Conservation (phyloP, 2,888 invertebrate genomes). For the Escarpia spicata region DNA sequence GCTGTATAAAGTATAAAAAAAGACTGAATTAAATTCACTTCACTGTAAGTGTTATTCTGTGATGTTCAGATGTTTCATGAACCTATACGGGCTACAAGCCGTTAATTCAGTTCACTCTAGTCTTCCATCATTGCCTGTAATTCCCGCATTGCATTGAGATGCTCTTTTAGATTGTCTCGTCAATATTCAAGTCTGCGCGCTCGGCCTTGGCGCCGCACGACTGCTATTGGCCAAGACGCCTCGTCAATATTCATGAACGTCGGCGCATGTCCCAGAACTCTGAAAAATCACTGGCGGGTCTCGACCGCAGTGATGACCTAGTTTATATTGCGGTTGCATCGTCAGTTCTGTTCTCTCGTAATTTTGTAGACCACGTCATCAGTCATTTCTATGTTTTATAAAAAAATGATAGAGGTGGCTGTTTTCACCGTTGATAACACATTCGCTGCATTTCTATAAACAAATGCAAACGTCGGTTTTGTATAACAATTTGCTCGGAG, state of each 20-base stretch:
- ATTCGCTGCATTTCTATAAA: not conserved
- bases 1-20: not conserved
- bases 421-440: not conserved
- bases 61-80: not conserved
- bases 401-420: not conserved
- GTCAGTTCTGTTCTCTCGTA: not conserved
- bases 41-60: not conserved
- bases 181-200: not conserved
- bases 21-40: not conserved
- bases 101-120: not conserved
- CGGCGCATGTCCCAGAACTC: not conserved
- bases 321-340: not conserved
- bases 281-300: not conserved
- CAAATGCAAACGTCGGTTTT: not conserved
- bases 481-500: not conserved
- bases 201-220: not conserved
- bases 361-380: not conserved
- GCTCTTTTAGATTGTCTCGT: not conserved
- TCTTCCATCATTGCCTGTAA: not conserved
- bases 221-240: not conserved
- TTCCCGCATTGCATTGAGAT: not conserved
- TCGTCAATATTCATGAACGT: conserved; percentile 6
- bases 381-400: not conserved
- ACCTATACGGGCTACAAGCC: not conserved
- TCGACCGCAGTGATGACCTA: not conserved